phyloP scores from a whole-genome alignment of 2,888 invertebrate genomes.

The Osmoderma eremita region DNA sequence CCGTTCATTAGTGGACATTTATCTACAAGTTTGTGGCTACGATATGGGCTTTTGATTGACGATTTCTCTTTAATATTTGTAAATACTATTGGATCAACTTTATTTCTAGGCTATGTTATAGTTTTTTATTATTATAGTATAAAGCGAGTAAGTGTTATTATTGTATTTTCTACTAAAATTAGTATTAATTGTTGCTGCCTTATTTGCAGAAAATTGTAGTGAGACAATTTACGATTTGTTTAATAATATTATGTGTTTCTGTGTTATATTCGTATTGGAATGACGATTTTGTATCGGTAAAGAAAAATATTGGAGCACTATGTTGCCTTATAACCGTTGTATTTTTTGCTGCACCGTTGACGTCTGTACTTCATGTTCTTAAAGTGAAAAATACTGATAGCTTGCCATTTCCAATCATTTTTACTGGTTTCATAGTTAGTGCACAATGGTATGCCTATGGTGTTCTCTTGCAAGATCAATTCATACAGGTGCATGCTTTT shows the following conservation, averaged over 20 bases:
- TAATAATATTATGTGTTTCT: slow-evolving; percentile 67
- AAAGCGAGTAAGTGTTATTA: slow-evolving; percentile 68
- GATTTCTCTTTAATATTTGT: slow-evolving; percentile 79
- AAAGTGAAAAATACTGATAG: slow-evolving; percentile 83
- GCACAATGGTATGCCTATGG: slow-evolving; percentile 89
- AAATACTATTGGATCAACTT: slow-evolving; percentile 76
- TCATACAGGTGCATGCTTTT: slow-evolving; percentile 74
- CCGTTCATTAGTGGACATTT: slow-evolving; percentile 83
- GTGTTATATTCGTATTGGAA: slow-evolving; percentile 71
- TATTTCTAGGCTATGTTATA: slow-evolving; percentile 76
- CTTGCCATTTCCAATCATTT: slow-evolving; percentile 87
- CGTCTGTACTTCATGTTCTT: slow-evolving; percentile 82
- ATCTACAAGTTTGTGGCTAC: slow-evolving; percentile 82
- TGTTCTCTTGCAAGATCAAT: slow-evolving; percentile 77
- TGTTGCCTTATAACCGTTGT: slow-evolving; percentile 80
- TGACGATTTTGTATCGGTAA: slow-evolving; percentile 66
- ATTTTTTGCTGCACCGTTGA: slow-evolving; percentile 85
- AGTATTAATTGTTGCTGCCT: neutral
- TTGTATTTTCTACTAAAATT: neutral
- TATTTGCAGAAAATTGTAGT: slow-evolving; percentile 66
- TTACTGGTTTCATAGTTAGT: slow-evolving; percentile 83
- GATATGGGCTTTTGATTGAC: slow-evolving; percentile 78
- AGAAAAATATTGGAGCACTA: slow-evolving; percentile 72
- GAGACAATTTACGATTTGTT: slow-evolving; percentile 70
- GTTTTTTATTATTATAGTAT: slow-evolving; percentile 79